A percentile compares a stretch with the other conserved stretches of the same genome.
These are phyloP conservation scores for Drosophila kuntzei DNA, from an alignment of 2,888 invertebrate species.

Conservation along the genomic window DNA sequence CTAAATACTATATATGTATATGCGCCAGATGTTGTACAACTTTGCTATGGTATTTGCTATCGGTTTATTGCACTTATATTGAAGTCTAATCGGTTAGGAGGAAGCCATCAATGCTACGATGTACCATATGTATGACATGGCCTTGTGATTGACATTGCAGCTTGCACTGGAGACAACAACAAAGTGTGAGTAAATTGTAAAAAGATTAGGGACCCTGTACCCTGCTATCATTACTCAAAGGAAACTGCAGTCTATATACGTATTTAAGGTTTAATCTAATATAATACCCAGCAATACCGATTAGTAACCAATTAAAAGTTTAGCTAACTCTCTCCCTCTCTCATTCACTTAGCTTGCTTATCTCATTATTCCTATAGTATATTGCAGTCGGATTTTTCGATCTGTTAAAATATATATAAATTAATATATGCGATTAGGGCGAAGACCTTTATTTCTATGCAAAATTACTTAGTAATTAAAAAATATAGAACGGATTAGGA, in stretches of 20 bases:
- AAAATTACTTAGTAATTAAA: too few relatives aligned
- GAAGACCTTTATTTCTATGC: constrained; percentile 6
- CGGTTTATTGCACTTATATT: constrained; percentile 33
- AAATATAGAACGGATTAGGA: too few relatives aligned
- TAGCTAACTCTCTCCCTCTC: background rate
- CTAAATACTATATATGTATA: constrained; percentile 4
- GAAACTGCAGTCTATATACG: constrained; percentile 11
- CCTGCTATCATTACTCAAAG: constrained; percentile 18
- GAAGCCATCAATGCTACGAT: constrained; percentile 2
- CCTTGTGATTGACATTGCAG: constrained; percentile 45
- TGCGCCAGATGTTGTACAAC: constrained; percentile 33
- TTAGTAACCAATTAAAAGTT: constrained; percentile 28
- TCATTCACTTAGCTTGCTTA: constrained; percentile 11
- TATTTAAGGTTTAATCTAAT: constrained; percentile 19
- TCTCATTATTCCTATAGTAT: background rate
- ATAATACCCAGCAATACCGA: constrained; percentile 19
- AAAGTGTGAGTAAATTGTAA: background rate
- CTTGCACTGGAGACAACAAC: background rate
- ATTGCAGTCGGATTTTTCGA: background rate
- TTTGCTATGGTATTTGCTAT: constrained; percentile 8
- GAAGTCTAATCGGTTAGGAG: constrained; percentile 2
- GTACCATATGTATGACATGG: constrained; percentile 21
- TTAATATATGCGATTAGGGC: background rate
- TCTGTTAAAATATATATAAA: background rate
- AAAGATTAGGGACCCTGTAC: constrained; percentile 22